Evolutionary conservation across 2,797 vertebrate species (phyloP).

Genomic region (Acridotheres tristis): DNA sequence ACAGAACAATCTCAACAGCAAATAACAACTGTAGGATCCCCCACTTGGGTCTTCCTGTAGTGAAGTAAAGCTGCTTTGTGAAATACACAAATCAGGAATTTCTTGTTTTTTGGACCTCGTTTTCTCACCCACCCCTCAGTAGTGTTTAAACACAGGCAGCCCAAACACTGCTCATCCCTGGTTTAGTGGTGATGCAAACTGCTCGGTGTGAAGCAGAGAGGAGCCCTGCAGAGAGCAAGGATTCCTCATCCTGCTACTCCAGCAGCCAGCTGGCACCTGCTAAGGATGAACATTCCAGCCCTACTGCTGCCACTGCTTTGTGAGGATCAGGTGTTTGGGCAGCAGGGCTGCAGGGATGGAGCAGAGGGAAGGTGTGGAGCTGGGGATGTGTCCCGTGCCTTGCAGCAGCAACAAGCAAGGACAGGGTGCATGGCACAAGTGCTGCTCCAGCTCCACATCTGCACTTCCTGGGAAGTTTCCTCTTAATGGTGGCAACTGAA

Average conservation of each 20-base stretch:
- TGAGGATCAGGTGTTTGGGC: neutral
- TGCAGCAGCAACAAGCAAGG: neutral
- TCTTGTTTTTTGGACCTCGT: neutral
- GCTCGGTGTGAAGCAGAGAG: neutral
- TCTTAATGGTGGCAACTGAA: neutral
- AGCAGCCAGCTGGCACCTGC: neutral
- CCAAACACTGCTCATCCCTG: neutral
- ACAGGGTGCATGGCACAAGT: fast-evolving
- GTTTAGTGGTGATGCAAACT: neutral
- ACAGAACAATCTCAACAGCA: neutral
- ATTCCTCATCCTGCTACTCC: fast-evolving
- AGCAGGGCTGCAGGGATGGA: neutral
- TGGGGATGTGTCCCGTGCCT: neutral
- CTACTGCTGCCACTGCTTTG: fast-evolving
- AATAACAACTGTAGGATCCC: neutral
- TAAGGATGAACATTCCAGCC: neutral
- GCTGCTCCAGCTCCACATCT: fast-evolving
- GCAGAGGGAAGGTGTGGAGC: neutral
- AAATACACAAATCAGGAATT: neutral
- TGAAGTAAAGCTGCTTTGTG: neutral
- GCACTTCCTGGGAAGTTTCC: neutral
- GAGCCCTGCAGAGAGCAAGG: neutral
- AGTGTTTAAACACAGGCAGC: neutral
- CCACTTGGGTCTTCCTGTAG: neutral
- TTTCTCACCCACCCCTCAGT: neutral